Base-by-base conservation (phyloP, 2,888 invertebrate genomes). In the Perizoma flavofasciatum region DNA sequence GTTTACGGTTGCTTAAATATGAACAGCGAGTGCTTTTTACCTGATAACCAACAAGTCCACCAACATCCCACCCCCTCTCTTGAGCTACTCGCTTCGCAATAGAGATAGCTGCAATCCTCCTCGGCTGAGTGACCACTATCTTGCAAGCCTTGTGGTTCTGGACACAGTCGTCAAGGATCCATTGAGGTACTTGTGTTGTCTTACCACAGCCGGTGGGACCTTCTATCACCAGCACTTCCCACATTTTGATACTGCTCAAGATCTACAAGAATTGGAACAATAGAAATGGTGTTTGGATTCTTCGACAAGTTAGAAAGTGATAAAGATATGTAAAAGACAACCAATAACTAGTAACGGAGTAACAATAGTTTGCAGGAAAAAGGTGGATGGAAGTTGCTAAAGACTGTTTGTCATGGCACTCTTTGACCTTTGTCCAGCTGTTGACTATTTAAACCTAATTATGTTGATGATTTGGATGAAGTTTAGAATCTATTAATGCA, bases 171-270 rank as follows among this genome's bases (percentile, higher is more conserved):
- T 98, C 97, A n/a, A 98, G 86, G 66, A 99, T 97, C 89, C 95
- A 98, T 81, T 98, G 98, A 0, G 98, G 98, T 0, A 97, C 96
- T 86, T 97, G 96, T 10, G 92, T 93, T 4, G 98, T 97, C 85
- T 97, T 97, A 11, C 99, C 99, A 82, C 98, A 98, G 0, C 99
- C 99, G 0, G 99, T 99, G 0, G 96, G 95, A 0, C 99, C 99
- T 85, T 98, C 96, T 47, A 99, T 94, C 8, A 99, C 94, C 0
- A 96, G 94, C 0, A 98, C 96, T 54, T 95, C 94, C 79, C 95
- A 95, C 0, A 93, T 90, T 11, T 93, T 89, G 7, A 98, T 94
- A 50, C 93, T 92, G 4, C 93, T 83, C 4, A 98, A 68, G 55
- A 98, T 96, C 94, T 96, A 55, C n/a, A 64, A 65, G 11, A 10